Evolutionary conservation across 2,113 vertebrate genomes (phyloP).

Genomic region (Ardeotis arabs): DNA sequence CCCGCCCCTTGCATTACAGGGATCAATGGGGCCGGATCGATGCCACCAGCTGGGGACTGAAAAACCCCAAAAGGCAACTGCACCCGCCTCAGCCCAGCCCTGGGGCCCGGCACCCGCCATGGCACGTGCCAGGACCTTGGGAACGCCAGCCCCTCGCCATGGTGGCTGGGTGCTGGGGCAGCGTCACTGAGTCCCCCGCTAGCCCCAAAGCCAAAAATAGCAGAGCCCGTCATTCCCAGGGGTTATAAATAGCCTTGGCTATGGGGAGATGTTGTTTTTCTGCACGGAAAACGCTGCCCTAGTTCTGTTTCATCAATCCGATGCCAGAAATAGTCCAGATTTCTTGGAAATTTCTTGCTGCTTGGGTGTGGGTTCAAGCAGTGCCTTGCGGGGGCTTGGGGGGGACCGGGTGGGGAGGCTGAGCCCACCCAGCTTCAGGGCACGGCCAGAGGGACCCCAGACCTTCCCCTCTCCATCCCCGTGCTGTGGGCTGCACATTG

Average conservation of each 20-base stretch:
- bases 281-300: slow-evolving; percentile 73
- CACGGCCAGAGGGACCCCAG: background rate
- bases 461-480: background rate
- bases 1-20: background rate
- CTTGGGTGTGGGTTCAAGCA: background rate
- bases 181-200: background rate
- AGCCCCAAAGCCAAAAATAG: slow-evolving; percentile 72
- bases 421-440: background rate
- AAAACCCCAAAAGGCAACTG: background rate
- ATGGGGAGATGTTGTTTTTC: slow-evolving; percentile 75
- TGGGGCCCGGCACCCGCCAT: fast-evolving
- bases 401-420: background rate
- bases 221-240: slow-evolving; percentile 78
- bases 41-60: background rate
- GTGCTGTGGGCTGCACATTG: fast-evolving
- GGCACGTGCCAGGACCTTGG: background rate
- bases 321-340: slow-evolving; percentile 75
- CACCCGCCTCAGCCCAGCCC: background rate
- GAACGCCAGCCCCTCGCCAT: background rate
- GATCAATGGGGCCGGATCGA: background rate
- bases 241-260: slow-evolving; percentile 79
- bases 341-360: slow-evolving; percentile 55
- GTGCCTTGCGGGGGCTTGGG: background rate
- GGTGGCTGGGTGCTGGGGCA: background rate
- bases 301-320: slow-evolving; percentile 69